A percentile compares a stretch with the other conserved stretches of the same genome.
Evolutionary conservation across 2,113 vertebrate genomes (phyloP).

Genomic region (Monarcha castaneiventris): DNA sequence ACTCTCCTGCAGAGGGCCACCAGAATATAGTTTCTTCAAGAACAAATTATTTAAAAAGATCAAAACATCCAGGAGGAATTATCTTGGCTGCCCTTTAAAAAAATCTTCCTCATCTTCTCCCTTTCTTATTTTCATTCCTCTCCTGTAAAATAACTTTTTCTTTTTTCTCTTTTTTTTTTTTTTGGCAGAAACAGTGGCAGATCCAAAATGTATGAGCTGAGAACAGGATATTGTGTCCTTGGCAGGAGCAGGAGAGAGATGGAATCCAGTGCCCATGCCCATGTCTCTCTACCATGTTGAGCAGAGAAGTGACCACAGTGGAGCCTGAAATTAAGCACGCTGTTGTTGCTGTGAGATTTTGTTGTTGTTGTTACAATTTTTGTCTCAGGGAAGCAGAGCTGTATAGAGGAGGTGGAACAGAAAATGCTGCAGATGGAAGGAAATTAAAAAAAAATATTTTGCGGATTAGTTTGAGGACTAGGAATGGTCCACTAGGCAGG

Average conservation of each 20-base stretch:
- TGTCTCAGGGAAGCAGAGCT: not conserved
- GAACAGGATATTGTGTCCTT: conserved; percentile 30
- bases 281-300: not conserved
- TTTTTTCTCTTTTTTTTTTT: not conserved
- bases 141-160: conserved; percentile 1
- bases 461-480: conserved; percentile 13
- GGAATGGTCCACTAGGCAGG: conserved; percentile 28
- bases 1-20: not conserved
- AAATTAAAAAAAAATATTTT: conserved; percentile 9
- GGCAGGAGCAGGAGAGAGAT: not conserved
- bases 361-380: not conserved
- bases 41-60: conserved; percentile 31
- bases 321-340: conserved; percentile 9
- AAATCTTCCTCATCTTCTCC: conserved; percentile 26
- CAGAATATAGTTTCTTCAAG: conserved; percentile 24
- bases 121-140: conserved; percentile 18
- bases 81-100: conserved; percentile 52
- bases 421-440: conserved; percentile 18
- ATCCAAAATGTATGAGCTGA: conserved; percentile 37
- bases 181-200: conserved; percentile 16
- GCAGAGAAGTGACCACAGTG: not conserved
- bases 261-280: not conserved
- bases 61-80: conserved; percentile 25
- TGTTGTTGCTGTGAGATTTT: conserved; percentile 7
- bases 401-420: conserved; percentile 6